phyloP scores from a whole-genome alignment of 2,888 invertebrate species.

The Apomyelois bistriatella region DNA sequence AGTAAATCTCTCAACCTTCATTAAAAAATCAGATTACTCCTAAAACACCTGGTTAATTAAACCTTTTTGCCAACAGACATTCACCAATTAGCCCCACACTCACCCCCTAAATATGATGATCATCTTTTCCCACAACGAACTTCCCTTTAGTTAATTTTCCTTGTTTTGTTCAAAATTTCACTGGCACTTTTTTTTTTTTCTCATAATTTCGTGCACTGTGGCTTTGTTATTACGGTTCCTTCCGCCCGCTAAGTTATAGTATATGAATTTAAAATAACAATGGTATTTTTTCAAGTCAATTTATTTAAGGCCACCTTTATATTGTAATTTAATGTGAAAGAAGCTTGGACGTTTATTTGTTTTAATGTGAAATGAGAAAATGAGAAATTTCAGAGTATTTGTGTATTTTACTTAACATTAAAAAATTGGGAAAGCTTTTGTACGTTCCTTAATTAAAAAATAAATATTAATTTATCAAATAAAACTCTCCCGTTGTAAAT shows the following conservation, averaged over 20 bases:
- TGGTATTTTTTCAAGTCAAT: neutral
- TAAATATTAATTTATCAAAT: too few species aligned
- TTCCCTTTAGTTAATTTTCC: conserved; percentile 64
- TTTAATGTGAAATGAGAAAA: neutral
- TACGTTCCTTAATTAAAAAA: too few species aligned
- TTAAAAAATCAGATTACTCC: too few species aligned
- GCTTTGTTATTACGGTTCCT: conserved; percentile 16
- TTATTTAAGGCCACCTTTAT: neutral
- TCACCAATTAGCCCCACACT: conserved; percentile 11
- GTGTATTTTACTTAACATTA: too few species aligned
- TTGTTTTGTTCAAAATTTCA: conserved; percentile 58
- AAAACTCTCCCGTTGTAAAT: too few species aligned
- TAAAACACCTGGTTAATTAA: neutral
- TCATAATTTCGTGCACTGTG: conserved; percentile 24
- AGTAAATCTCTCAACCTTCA: too few species aligned
- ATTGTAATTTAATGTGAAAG: neutral
- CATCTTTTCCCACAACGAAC: conserved; percentile 60
- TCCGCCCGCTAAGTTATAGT: conserved; percentile 4
- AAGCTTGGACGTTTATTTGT: neutral
- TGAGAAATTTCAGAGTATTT: neutral
- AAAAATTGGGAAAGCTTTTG: too few species aligned
- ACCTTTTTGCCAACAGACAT: conserved; percentile 9
- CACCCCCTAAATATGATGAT: conserved; percentile 57
- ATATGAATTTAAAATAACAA: conserved; percentile 9
- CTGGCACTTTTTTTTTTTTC: conserved; percentile 41